phyloP scores from a whole-genome alignment of 2,113 vertebrate genomes.

The Grammomys surdaster region DNA sequence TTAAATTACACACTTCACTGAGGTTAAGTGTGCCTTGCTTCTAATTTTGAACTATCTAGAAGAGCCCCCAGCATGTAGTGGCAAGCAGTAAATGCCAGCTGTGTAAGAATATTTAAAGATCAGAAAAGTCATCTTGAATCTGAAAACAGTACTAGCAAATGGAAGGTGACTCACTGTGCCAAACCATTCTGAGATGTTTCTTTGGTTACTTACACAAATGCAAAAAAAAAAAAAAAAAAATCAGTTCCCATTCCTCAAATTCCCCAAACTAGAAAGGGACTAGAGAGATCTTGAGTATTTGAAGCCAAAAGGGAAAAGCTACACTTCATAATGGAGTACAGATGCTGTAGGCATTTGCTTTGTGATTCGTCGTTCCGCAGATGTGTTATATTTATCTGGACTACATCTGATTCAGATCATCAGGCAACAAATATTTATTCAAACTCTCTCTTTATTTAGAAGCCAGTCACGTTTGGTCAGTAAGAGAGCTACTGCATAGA shows the following conservation, averaged over 20 bases:
- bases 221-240: conserved; percentile 8
- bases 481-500: background rate
- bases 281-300: background rate
- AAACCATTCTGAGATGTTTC: background rate
- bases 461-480: background rate
- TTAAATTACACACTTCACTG: background rate
- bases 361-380: background rate
- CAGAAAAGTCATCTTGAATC: conserved; percentile 36
- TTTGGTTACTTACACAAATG: conserved; percentile 18
- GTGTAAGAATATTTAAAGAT: conserved; percentile 29
- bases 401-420: conserved; percentile 54
- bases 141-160: background rate
- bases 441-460: conserved; percentile 55
- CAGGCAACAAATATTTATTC: conserved; percentile 46
- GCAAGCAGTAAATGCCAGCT: background rate
- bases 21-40: background rate
- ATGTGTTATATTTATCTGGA: conserved; percentile 22
- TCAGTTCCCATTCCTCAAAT: conserved; percentile 30
- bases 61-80: background rate
- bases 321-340: background rate
- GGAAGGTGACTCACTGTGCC: background rate
- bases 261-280: conserved; percentile 24
- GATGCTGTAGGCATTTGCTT: background rate
- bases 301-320: background rate
- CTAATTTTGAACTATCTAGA: background rate